Percentiles rank a stretch among this genome's conserved stretches.
Evolutionary conservation across 2,888 invertebrate species (phyloP).

Genomic region (Empis stercorea): DNA sequence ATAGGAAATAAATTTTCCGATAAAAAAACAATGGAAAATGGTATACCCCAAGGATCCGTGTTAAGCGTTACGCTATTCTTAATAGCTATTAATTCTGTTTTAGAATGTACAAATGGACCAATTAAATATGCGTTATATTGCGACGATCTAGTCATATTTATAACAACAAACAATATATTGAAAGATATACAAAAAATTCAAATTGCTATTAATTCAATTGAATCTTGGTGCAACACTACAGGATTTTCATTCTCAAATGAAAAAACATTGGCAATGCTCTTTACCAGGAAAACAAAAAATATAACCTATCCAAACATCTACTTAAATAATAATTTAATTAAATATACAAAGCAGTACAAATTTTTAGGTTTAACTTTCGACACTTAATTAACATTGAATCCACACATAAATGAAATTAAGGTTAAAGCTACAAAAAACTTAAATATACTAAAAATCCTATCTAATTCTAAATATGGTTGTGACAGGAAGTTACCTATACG

Average conservation of each 20-base stretch:
- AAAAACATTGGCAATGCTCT: not conserved
- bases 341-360: no score
- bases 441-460: no score
- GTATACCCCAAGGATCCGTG: no score
- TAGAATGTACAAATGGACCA: not conserved
- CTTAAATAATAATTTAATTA: no score
- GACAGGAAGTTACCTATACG: not conserved
- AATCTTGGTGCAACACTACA: no score
- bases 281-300: not conserved
- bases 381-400: no score
- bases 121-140: not conserved
- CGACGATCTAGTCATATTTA: not conserved
- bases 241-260: no score
- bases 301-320: not conserved
- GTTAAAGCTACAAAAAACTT: no score
- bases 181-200: no score
- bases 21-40: not conserved
- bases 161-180: not conserved
- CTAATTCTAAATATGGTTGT: no score
- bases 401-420: no score
- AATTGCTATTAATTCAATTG: not conserved
- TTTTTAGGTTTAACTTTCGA: no score
- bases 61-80: slow-evolving; percentile 1
- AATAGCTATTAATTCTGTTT: not conserved
- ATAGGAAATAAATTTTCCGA: not conserved